phyloP scores from a whole-genome alignment of 2,113 vertebrate genomes.

The Willisornis vidua region DNA sequence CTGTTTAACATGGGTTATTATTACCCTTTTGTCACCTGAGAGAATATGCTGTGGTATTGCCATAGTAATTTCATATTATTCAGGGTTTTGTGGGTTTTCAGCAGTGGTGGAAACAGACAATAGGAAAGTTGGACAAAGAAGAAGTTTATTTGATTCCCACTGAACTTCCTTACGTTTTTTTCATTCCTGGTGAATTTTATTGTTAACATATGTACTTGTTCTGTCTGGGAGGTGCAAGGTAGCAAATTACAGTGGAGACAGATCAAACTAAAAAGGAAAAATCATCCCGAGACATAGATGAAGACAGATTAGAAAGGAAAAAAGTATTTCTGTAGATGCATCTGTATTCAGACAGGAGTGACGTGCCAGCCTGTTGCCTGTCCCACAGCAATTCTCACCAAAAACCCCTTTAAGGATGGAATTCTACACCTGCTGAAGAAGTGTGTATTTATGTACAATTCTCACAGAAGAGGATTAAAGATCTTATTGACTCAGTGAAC shows the following conservation, averaged over 20 bases:
- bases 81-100: background rate
- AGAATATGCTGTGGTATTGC: background rate
- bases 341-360: background rate
- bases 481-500: background rate
- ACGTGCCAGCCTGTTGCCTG: background rate
- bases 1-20: background rate
- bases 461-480: background rate
- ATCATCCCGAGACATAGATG: background rate
- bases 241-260: background rate
- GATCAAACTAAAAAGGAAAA: background rate
- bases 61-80: background rate
- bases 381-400: background rate
- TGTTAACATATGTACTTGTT: background rate
- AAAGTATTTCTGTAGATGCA: background rate
- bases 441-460: background rate
- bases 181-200: background rate
- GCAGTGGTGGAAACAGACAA: background rate
- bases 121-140: background rate
- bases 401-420: background rate
- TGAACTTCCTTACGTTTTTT: background rate
- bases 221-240: background rate
- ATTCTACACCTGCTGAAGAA: conserved; percentile 6
- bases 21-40: background rate
- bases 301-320: background rate
- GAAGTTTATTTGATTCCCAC: background rate